Percentiles rank a stretch among this genome's conserved stretches.
These are phyloP conservation scores for fruit fly (Drosophila melanogaster) DNA, from an alignment of 1,140 invertebrate genomes.

Conservation along the genomic window DNA sequence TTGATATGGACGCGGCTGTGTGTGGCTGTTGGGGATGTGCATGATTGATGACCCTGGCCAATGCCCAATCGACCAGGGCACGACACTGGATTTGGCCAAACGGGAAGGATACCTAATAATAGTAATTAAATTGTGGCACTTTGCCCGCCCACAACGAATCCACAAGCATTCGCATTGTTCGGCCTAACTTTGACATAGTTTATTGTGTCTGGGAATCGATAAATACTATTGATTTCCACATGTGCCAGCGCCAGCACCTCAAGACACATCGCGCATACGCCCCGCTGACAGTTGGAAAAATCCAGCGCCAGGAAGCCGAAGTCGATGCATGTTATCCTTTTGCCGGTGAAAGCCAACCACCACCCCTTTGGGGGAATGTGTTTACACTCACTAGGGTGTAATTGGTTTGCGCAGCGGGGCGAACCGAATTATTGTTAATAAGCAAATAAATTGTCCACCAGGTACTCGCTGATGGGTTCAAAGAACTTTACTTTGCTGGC, in stretches of 20 bases:
- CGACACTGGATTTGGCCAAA: slow-evolving; percentile 29
- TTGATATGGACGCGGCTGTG: slow-evolving; percentile 35
- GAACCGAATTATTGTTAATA: slow-evolving; percentile 56
- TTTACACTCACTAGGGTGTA: slow-evolving; percentile 64
- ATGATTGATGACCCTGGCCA: slow-evolving; percentile 63
- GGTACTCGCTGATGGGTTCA: slow-evolving; percentile 52
- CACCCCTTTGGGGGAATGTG: slow-evolving; percentile 12
- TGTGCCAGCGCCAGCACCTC: slow-evolving; percentile 20
- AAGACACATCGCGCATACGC: slow-evolving; percentile 54
- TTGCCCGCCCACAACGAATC: slow-evolving; percentile 40
- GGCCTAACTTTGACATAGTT: slow-evolving; percentile 78
- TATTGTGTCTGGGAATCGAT: slow-evolving; percentile 55
- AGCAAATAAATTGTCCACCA: slow-evolving; percentile 61
- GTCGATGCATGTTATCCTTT: slow-evolving; percentile 8
- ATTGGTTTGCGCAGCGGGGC: slow-evolving; percentile 60
- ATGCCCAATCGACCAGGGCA: slow-evolving; percentile 25
- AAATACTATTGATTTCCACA: slow-evolving; percentile 64
- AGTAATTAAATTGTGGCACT: slow-evolving; percentile 64
- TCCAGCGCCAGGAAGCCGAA: slow-evolving; percentile 9
- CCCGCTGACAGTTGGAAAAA: slow-evolving; percentile 14
- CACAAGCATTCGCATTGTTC: slow-evolving; percentile 62
- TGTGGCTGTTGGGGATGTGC: slow-evolving; percentile 26
- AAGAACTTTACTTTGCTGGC: slow-evolving; percentile 61
- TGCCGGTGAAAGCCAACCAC: slow-evolving; percentile 10
- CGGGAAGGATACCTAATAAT: slow-evolving; percentile 49